Base-by-base conservation (phyloP, 1,140 invertebrate genomes). In the Apis florea region DNA sequence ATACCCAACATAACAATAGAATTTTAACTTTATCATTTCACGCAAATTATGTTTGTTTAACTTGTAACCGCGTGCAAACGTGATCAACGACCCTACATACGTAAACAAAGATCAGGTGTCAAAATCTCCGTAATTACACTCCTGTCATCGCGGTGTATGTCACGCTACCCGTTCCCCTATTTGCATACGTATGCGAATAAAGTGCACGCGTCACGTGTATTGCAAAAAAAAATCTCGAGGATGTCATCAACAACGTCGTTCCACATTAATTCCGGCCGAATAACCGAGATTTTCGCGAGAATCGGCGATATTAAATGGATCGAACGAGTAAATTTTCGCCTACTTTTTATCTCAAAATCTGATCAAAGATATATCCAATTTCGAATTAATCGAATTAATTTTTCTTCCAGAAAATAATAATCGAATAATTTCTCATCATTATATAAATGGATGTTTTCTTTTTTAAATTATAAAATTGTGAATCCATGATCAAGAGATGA, bases 81-180 rank as follows among this genome's bases (percentile, higher is more conserved):
- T 49, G 69, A 72, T 79, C n/a, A 54, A 73, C 69, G 49, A 79
- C 77, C 58, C 51, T 64, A 11, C 49, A 1, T 47, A 47, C 26
- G 58, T 73, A 79, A 79, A 72, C 26, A 49, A 64, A 19, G 58
- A 40, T n/a, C 77, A 26, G 21, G 58, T 61, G 77, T 72, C 59
- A 61, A 79, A 79, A 79, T 79, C 76, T 61, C 56, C 9, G 51
- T 79, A 79, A 73, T 79, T 61, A 24, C 21, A 17, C 12, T 31
- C 5, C 51, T 68, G n/a, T 64, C 26, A 40, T 51, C 74, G 19
- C 24, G 24, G 3, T 24, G 56, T 40, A 40, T 47, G 19, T 61
- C 26, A 24, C 15, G 74, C 47, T n/a, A 24, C 12, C 17, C 19
- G 21, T 54, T 6, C n/a, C 31, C 24, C 40, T 26, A 19, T 79